phyloP scores from a whole-genome alignment of 1,140 invertebrate genomes.

The Musca domestica region DNA sequence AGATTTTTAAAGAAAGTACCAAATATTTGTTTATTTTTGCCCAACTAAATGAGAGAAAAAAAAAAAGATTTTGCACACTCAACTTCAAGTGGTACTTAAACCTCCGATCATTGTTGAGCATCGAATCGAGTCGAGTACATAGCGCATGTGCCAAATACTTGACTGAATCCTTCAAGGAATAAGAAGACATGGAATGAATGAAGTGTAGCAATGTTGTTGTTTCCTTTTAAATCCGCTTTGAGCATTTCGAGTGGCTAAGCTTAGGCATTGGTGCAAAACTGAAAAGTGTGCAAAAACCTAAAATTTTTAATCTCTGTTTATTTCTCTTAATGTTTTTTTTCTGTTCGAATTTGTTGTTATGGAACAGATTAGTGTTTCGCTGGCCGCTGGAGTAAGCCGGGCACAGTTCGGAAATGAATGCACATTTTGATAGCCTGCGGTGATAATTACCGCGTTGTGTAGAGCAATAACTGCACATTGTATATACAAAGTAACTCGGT shows the following conservation, averaged over 20 bases:
- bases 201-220: no score
- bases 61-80: background rate
- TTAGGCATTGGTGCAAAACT: no score
- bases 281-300: background rate
- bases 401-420: background rate
- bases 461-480: background rate
- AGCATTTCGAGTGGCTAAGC: no score
- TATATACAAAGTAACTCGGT: background rate
- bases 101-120: background rate
- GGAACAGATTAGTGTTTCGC: no score
- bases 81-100: background rate
- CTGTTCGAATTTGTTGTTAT: no score
- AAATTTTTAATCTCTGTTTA: no score
- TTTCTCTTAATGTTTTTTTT: background rate
- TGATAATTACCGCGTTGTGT: constrained; percentile 2
- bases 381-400: no score
- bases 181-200: no score
- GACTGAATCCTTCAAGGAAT: no score
- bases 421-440: background rate
- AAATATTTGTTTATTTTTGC: constrained; percentile 9
- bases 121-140: background rate
- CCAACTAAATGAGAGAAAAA: no score
- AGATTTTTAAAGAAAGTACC: background rate
- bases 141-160: constrained; percentile 16
- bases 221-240: no score